Evolutionary conservation across 2,797 vertebrate species (phyloP).

Genomic region (Siniperca scherzeri): DNA sequence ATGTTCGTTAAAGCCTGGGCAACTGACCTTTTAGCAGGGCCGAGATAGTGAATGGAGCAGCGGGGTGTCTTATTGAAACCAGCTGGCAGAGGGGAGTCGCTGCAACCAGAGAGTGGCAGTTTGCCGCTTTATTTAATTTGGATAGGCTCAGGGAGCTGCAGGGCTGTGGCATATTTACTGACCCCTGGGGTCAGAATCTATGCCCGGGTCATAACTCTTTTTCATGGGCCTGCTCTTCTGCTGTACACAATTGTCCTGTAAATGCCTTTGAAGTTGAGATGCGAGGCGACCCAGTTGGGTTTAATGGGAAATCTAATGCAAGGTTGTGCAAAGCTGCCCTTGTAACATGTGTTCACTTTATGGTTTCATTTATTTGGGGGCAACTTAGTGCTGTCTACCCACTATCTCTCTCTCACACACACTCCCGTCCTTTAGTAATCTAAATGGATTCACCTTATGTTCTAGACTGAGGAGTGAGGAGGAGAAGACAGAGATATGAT

Average conservation of each 20-base stretch:
- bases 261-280: conserved; percentile 81
- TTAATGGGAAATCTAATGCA: conserved; percentile 78
- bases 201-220: conserved; percentile 74
- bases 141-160: conserved; percentile 69
- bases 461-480: conserved; percentile 36
- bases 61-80: conserved; percentile 84
- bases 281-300: conserved; percentile 49
- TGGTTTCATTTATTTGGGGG: conserved; percentile 71
- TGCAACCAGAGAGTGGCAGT: conserved; percentile 74
- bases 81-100: conserved; percentile 73
- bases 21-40: conserved; percentile 74
- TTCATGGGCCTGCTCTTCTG: conserved; percentile 77
- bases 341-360: conserved; percentile 70
- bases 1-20: conserved; percentile 62
- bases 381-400: conserved; percentile 53
- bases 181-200: conserved; percentile 73
- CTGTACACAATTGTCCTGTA: conserved; percentile 72
- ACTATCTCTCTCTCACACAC: conserved; percentile 33
- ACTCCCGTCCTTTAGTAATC: conserved; percentile 45
- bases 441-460: conserved; percentile 59
- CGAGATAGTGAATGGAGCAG: conserved; percentile 64
- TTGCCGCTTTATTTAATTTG: conserved; percentile 83
- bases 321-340: conserved; percentile 64
- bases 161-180: conserved; percentile 70
- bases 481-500: conserved; percentile 50